Evolutionary conservation across 2,888 invertebrate genomes (phyloP).

Genomic region (Allolobophora icterica): DNA sequence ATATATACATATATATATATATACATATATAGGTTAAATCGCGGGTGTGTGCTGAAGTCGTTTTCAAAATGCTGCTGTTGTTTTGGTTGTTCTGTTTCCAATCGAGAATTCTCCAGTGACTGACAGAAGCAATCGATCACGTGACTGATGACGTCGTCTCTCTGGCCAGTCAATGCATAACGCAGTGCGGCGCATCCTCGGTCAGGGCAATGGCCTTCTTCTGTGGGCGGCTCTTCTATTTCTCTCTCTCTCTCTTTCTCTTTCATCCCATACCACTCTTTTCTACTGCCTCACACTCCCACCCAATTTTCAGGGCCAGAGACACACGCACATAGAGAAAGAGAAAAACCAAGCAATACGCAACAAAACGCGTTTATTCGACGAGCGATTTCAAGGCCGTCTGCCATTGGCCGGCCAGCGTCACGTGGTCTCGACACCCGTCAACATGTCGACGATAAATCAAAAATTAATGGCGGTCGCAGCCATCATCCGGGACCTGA

Average conservation of each 20-base stretch:
- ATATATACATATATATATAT: no score
- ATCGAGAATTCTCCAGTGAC: neutral
- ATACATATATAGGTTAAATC: no score
- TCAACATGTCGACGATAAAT: conserved; percentile 3
- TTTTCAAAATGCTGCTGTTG: neutral
- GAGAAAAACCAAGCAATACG: neutral
- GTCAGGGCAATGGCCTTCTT: no score
- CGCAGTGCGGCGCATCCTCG: neutral
- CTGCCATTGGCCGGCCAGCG: neutral
- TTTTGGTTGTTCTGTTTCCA: neutral
- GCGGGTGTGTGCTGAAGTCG: neutral
- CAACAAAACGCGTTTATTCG: conserved; percentile 17
- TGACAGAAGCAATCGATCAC: neutral
- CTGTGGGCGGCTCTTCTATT: no score
- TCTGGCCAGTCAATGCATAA: neutral
- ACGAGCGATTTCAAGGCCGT: conserved; percentile 9
- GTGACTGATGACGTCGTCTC: neutral
- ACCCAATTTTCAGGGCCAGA: neutral
- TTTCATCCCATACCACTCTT: neutral
- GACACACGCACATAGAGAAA: no score
- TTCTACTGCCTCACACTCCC: neutral
- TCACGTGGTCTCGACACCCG: conserved; percentile 8
- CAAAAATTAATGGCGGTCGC: conserved; percentile 26
- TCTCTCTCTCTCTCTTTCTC: neutral
- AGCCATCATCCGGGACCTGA: conserved; percentile 18